Conservation (phyloP, 2,797 vertebrate genomes). For the Buceros bicornis region DNA sequence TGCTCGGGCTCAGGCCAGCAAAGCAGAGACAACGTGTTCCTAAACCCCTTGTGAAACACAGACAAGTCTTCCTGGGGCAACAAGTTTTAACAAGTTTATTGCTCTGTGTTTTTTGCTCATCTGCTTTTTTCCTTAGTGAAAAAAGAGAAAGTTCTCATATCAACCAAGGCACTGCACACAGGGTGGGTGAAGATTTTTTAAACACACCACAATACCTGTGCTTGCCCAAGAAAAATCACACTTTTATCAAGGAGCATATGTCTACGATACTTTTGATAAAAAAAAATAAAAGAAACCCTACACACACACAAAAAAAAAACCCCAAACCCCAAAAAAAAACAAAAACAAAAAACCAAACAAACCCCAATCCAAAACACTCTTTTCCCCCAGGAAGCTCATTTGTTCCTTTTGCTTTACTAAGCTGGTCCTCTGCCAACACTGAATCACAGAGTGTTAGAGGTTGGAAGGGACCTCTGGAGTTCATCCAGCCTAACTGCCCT, state of each 20-base stretch:
- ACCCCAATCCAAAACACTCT: neutral
- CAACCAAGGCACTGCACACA: neutral
- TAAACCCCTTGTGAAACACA: neutral
- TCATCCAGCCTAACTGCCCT: no score
- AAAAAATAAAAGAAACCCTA: neutral
- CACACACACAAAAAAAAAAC: neutral
- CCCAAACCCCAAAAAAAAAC: no score
- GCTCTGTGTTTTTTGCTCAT: neutral
- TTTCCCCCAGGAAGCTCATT: neutral
- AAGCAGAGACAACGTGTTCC: neutral
- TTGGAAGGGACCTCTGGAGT: no score
- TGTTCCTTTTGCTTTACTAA: neutral
- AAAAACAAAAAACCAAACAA: no score
- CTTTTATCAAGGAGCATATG: neutral
- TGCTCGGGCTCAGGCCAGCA: neutral
- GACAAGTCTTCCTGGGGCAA: neutral
- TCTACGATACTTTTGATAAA: neutral
- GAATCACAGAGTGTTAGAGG: no score
- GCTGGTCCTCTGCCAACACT: neutral
- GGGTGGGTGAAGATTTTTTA: neutral
- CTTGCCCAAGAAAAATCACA: neutral
- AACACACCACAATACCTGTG: neutral
- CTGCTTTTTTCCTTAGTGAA: neutral
- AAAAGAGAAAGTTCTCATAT: neutral
- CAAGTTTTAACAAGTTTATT: neutral